Evolutionary conservation across 2,888 invertebrate species (phyloP), one percentile per base, ranked within the genome.

Genomic region (Agrypnus murinus): DNA sequence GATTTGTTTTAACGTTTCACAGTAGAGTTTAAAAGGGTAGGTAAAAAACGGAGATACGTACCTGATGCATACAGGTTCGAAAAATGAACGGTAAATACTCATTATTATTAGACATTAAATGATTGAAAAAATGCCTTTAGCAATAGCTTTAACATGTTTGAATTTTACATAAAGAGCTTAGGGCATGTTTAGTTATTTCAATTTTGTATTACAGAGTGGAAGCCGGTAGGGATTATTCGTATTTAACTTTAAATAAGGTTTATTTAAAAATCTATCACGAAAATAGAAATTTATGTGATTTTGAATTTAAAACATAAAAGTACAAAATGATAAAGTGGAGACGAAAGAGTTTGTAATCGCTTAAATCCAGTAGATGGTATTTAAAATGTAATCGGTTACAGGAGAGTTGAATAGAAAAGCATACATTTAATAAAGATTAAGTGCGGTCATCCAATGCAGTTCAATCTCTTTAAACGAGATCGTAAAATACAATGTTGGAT

Each of bases 351-450:
- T 14, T 9, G 58, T 62, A 62, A 46, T 34, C 46, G 45, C 32
- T 62, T 62, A 32, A 63, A 50, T 50, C 38, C 48, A 1, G 36
- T 14, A 25, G 9, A 36, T 48, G 48, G 36, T 60, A 60, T 46
- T 60, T 46, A 40, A 36, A 40, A 63, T 34, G 31, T 58, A 58
- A 58, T 58, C 58, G 58, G 38, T 36, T 43, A 15, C 46, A 38
- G 34, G 34, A 19, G 17, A 48, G 48, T 19, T 32, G 36, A 62
- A 48, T 48, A 48, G 65, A 43, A 53, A 62, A 68, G 53, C 64
- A 58, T 69, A 55, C 69, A 71, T 75, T 72, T 72, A 74, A 74
- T 74, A 75, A 75, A 72, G 72, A 74, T 74, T 72, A 75, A 75
- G 72, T 67, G 71, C 58, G 72, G 66, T 57, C 74, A 68, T 40